phyloP scores from a whole-genome alignment of 2,797 vertebrate genomes.

The Falco peregrinus region DNA sequence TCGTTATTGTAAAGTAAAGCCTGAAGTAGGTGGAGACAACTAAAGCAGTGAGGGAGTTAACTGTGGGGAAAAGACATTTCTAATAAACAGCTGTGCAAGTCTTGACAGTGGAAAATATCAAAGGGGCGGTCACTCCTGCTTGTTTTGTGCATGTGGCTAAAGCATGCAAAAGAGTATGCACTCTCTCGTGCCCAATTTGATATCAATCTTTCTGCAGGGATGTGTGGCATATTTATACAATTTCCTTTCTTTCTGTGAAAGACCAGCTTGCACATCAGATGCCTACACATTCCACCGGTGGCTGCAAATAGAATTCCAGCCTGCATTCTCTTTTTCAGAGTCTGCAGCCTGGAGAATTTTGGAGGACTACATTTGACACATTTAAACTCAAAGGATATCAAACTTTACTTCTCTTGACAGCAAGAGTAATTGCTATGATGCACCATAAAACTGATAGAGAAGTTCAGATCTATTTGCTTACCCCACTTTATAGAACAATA shows the following conservation, averaged over 20 bases:
- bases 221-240: neutral
- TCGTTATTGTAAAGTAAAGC: neutral
- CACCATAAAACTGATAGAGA: neutral
- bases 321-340: neutral
- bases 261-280: neutral
- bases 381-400: neutral
- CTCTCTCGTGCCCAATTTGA: accelerated
- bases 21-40: neutral
- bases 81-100: neutral
- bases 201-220: neutral
- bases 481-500: neutral
- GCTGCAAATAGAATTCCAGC: neutral
- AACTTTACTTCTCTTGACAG: constrained; percentile 29
- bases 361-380: neutral
- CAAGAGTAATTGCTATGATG: constrained; percentile 38
- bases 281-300: neutral
- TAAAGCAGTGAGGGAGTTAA: neutral
- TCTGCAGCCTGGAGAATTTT: neutral
- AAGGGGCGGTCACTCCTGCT: accelerated
- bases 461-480: constrained; percentile 12
- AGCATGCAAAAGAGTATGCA: neutral
- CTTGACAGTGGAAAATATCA: neutral
- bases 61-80: neutral
- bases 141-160: neutral
- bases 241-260: neutral